Evolutionary conservation across 2,113 vertebrate genomes (phyloP), one percentile per base, ranked within the genome.

Genomic region (human): DNA sequence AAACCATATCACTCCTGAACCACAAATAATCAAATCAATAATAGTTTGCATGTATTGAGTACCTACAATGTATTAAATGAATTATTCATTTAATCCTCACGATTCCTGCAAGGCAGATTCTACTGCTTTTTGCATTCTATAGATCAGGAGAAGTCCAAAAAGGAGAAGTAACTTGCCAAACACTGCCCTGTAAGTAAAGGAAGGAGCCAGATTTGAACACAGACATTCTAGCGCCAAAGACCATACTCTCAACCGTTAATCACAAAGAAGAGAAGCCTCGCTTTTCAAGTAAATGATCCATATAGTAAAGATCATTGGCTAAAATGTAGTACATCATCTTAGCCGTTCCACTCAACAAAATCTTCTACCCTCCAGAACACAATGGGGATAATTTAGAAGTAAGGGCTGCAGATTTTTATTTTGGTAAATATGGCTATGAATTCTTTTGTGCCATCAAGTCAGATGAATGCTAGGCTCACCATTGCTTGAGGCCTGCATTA

Each of bases 281-380:
- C 25, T 48, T 90, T 89, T 64, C 64, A 70, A 59, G 66, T 70
- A 86, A 94, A 93, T 81, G 6, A 75, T 52, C 27, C 16, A 30
- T 50, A 27, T 70, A 86, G 75, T 72, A 73, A 32, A 23, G 2
- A 84, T 32, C 27, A 64, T 64, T 32, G 13, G 81, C 66, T 68
- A 64, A 81, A 79, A n/a, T 38, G 13, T 38, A 43, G 50, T 45
- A 9, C 25, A 55, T 76, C 43, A 86, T 91, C 90, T 84, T 55
- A 83, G 57, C 61, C 72, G 0, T 75, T 72, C 52, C 45, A 59
- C 20, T 85, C 59, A 59, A n/a, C 27, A 85, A 61, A 92, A 27
- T 78, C 76, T 84, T 83, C 88, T 78, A 50, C 55, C 50, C 84
- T 75, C 72, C 75, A 91, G 85, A 95, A 93, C 45, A 93, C 48